A percentile compares a stretch with the other conserved stretches of the same genome.
phyloP scores from a whole-genome alignment of 2,113 vertebrate species.

The Oxyruncus cristatus region DNA sequence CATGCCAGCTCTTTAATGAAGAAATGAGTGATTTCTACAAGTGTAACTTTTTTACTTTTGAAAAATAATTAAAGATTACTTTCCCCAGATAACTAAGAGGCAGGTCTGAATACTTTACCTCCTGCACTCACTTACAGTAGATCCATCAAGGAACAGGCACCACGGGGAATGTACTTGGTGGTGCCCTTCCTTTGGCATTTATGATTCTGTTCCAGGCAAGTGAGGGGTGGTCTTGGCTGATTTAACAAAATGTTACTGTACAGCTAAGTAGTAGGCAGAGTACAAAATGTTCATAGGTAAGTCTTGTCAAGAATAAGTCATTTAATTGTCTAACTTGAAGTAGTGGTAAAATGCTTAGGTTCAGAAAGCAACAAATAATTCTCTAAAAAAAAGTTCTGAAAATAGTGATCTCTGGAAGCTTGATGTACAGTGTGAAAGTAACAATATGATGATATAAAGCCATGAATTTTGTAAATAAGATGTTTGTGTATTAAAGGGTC shows the following conservation, averaged over 20 bases:
- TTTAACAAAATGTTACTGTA: not conserved
- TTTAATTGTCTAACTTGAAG: not conserved
- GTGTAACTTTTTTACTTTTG: not conserved
- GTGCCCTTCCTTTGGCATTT: not conserved
- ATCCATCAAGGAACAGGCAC: not conserved
- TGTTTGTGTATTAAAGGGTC: not conserved
- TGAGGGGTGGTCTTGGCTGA: not conserved
- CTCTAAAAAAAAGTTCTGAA: not conserved
- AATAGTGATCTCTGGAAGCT: not conserved
- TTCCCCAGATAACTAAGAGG: not conserved
- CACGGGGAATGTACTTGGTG: fast-evolving
- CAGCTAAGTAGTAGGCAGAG: not conserved
- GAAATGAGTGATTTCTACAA: not conserved
- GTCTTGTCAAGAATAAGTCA: not conserved
- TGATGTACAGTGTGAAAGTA: not conserved
- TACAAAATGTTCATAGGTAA: not conserved
- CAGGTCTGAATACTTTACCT: not conserved
- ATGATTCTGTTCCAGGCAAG: not conserved
- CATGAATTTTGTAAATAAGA: not conserved
- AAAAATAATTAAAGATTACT: not conserved
- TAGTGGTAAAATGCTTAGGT: not conserved
- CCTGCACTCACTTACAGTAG: not conserved
- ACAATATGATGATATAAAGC: not conserved
- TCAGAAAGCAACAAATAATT: not conserved
- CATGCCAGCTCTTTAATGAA: not conserved